Evolutionary conservation across 2,888 invertebrate genomes (phyloP).

Genomic region (Napeogenes inachia): DNA sequence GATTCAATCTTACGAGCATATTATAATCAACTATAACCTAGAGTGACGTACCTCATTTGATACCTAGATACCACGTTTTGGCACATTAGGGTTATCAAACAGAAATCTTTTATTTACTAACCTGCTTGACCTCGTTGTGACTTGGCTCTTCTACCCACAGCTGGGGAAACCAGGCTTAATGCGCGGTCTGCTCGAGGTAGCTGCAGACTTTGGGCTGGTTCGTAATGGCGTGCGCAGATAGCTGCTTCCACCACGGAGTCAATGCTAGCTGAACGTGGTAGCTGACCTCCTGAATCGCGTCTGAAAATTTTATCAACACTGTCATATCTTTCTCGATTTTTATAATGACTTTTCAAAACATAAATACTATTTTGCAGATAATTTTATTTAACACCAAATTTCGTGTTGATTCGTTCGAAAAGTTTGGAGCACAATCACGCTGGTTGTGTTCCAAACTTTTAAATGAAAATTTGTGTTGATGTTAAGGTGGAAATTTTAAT

Average conservation of each 20-base stretch:
- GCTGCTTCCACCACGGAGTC: conserved; percentile 87
- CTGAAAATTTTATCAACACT: conserved; percentile 35
- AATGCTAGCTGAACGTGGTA: conserved; percentile 88
- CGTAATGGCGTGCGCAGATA: conserved; percentile 75
- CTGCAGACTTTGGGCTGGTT: conserved; percentile 49
- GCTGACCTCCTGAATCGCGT: conserved; percentile 73
- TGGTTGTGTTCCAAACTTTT: too few relatives aligned
- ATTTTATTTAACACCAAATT: too few relatives aligned
- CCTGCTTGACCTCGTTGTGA: conserved; percentile 85
- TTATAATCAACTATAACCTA: too few relatives aligned
- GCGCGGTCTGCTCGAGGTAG: conserved; percentile 67
- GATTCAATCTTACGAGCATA: too few relatives aligned
- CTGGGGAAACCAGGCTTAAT: conserved; percentile 82
- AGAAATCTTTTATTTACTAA: conserved; percentile 45
- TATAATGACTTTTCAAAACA: not conserved
- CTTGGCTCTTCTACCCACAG: conserved; percentile 85
- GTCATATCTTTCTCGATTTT: not conserved
- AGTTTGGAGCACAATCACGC: too few relatives aligned
- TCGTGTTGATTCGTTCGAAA: too few relatives aligned
- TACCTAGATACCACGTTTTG: too few relatives aligned
- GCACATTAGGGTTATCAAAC: not conserved
- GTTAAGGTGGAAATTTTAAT: too few relatives aligned
- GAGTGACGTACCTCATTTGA: too few relatives aligned
- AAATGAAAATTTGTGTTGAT: not conserved
- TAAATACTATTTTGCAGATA: conserved; percentile 1